Base-by-base conservation (phyloP, 1,140 invertebrate genomes). In the Hyles euphorbiae region DNA sequence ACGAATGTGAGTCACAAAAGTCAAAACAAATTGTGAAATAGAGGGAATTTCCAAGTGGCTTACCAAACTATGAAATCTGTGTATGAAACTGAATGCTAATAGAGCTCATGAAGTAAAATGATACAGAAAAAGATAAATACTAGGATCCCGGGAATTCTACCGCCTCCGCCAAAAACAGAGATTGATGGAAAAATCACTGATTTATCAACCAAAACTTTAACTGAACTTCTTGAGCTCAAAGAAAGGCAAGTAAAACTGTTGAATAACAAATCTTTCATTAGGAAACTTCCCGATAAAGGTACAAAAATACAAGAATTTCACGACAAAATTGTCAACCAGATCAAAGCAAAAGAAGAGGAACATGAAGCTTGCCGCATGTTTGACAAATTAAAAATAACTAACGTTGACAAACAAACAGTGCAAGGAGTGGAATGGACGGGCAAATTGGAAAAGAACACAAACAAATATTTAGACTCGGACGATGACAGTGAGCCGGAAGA, bases 371-470 rank as follows among this genome's bases (percentile, higher is more conserved):
- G 91, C 50, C 74, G 83, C 52, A 76, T 94, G 34, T 74, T 95
- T 0, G 91, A 91, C 12, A 87, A 89, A 54, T 77, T 94, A 43
- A 93, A 92, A 60, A 89, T 94, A 56, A 90, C 83, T 48, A 72
- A 77, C 5, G 82, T 91, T 46, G 91, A 91, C 33, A 91, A 91
- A 72, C 75, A 85, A 34, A 87, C 87, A 2, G 82, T 94, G 36
- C 91, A 91, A 71, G 88, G 92, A 72, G 73, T 95, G 5, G 94
- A 94, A 88, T 94, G 94, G 94, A 90, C 91, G 60, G 91, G 92
- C 40, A 90, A 89, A 73, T 79, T 89, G 56, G 74, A 65, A 8
- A 74, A 73, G 56, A 65, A 81, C 51, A 74, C 78, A n/a, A 81
- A 91, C 60, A 73, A 56, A 32, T 78, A 73, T 52, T 67, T 93